Evolutionary conservation across 2,888 invertebrate genomes (phyloP).

Genomic region (Helicoverpa assulta): DNA sequence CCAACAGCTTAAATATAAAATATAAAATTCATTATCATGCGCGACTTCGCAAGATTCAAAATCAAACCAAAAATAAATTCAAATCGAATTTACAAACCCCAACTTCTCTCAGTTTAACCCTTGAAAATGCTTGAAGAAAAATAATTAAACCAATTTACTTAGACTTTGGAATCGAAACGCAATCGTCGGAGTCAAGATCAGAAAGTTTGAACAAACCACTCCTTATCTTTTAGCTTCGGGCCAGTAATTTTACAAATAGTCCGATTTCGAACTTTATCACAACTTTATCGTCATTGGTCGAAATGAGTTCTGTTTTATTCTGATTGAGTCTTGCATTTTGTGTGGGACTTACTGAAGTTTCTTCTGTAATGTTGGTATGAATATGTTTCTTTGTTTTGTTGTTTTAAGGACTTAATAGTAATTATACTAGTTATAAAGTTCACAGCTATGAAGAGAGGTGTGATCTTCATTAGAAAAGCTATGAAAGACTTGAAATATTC

Average conservation of each 20-base stretch:
- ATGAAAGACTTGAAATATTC: too few relatives aligned
- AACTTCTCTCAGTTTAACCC: not conserved
- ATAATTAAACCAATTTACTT: conserved; percentile 44
- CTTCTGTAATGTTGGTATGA: conserved; percentile 27
- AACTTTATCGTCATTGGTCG: conserved; percentile 51
- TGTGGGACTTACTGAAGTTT: conserved; percentile 27
- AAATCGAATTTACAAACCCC: not conserved
- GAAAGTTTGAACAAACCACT: conserved; percentile 41
- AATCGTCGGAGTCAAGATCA: conserved; percentile 34
- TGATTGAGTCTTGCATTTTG: conserved; percentile 48
- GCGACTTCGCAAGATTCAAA: too few relatives aligned
- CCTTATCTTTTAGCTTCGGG: conserved; percentile 41
- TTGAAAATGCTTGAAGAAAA: conserved; percentile 30
- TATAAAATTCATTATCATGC: too few relatives aligned
- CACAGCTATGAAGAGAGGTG: too few relatives aligned
- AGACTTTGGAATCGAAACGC: conserved; percentile 44
- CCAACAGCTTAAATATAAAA: too few relatives aligned
- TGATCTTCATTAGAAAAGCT: too few relatives aligned
- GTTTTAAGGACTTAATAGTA: not conserved
- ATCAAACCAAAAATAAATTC: too few relatives aligned
- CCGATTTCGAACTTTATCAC: conserved; percentile 49
- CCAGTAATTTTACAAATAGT: conserved; percentile 56
- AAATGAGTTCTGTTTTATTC: conserved; percentile 49
- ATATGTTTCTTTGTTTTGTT: not conserved
- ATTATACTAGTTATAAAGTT: not conserved